Evolutionary conservation across 2,797 vertebrate species (phyloP).

Genomic region (Pterois miles): DNA sequence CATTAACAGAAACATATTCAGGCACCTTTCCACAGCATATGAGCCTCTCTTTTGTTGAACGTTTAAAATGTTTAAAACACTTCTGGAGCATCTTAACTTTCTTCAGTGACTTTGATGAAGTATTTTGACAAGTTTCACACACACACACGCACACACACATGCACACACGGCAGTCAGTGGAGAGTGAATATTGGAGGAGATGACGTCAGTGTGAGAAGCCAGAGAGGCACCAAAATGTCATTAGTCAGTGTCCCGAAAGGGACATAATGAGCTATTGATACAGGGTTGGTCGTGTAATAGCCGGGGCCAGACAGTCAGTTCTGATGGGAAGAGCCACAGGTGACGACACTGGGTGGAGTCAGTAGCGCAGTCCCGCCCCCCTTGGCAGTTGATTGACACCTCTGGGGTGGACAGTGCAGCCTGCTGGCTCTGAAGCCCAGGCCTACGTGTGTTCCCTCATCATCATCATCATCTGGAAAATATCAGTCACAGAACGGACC

Average conservation of each 20-base stretch:
- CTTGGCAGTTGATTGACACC: conserved; percentile 66
- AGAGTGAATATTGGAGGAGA: background rate
- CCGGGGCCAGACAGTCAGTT: conserved; percentile 65
- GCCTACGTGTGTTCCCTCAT: conserved; percentile 63
- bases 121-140: background rate
- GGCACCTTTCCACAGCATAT: background rate
- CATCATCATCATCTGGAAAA: conserved; percentile 81
- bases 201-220: conserved; percentile 27
- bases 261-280: conserved; percentile 1
- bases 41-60: background rate
- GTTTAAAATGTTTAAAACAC: conserved; percentile 18
- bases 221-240: conserved; percentile 13
- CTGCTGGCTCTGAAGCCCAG: conserved; percentile 74
- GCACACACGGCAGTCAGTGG: background rate
- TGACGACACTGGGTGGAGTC: conserved; percentile 71
- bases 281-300: conserved; percentile 18
- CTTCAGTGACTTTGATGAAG: background rate
- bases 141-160: background rate
- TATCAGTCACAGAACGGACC: conserved; percentile 60
- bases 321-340: conserved; percentile 65
- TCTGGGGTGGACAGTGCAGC: conserved; percentile 78
- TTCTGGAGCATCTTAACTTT: background rate
- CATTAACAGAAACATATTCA: conserved; percentile 32
- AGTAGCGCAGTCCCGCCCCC: conserved; percentile 68
- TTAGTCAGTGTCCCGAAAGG: conserved; percentile 33